Percentiles rank a stretch among this genome's conserved stretches.
Evolutionary conservation across 2,797 vertebrate species (phyloP).

Genomic region (Chaenodraco wilsoni): DNA sequence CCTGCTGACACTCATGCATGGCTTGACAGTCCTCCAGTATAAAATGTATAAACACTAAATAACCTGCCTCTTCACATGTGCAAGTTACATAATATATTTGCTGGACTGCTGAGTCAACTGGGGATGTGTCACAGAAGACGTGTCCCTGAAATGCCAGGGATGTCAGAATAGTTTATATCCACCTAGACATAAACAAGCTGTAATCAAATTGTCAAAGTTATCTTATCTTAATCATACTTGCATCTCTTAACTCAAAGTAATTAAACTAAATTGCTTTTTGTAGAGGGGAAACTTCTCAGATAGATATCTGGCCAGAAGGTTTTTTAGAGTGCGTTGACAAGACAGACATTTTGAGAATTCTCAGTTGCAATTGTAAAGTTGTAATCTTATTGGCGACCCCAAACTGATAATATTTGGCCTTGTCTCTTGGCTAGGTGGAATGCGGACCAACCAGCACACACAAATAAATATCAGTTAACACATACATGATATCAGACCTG

Average conservation of each 20-base stretch:
- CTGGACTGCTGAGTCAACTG: conserved; percentile 21
- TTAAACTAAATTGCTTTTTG: background rate
- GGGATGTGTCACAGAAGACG: conserved; percentile 26
- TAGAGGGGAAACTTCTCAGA: background rate
- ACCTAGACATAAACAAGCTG: background rate
- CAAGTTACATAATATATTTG: conserved; percentile 31
- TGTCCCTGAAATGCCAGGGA: conserved; percentile 22
- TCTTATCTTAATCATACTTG: background rate
- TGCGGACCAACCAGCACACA: background rate
- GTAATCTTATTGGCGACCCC: background rate
- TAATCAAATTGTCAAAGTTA: background rate
- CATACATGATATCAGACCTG: background rate
- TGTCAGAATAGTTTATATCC: background rate
- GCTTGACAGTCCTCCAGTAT: conserved; percentile 15
- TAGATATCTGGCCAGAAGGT: background rate
- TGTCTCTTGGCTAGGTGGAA: background rate
- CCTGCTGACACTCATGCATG: conserved; percentile 37
- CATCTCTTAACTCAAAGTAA: background rate
- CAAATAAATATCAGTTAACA: conserved; percentile 5
- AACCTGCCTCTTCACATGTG: conserved; percentile 15
- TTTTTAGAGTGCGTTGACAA: background rate
- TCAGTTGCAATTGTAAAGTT: background rate
- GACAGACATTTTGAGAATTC: conserved; percentile 1
- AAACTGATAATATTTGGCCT: background rate
- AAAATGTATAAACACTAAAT: conserved; percentile 37